These are phyloP conservation scores for Strigops habroptila DNA, from an alignment of 2,113 vertebrate species.

Conservation along the genomic window DNA sequence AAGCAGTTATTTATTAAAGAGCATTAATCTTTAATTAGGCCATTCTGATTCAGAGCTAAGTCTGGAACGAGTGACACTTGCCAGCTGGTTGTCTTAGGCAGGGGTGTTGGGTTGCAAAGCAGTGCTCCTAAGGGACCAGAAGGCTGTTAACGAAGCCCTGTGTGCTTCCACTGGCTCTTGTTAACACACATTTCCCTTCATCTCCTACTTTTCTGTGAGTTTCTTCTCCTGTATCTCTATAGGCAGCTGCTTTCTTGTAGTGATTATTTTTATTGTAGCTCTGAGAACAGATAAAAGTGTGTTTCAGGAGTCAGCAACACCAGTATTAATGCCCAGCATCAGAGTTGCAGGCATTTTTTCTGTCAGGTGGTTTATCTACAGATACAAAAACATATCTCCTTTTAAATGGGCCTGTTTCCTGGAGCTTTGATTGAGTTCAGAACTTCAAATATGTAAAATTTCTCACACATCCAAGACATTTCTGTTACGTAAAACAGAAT, in stretches of 20 bases:
- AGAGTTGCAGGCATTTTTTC: background rate
- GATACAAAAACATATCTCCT: background rate
- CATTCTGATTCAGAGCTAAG: background rate
- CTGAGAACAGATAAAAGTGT: background rate
- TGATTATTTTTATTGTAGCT: background rate
- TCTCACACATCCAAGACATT: background rate
- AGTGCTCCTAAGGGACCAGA: background rate
- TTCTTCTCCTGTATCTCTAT: background rate
- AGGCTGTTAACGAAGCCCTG: background rate
- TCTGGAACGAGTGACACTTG: background rate
- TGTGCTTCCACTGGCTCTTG: background rate
- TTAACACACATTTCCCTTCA: background rate
- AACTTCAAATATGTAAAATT: background rate
- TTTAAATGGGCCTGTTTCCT: background rate
- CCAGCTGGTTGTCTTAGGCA: background rate
- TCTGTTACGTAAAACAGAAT: background rate
- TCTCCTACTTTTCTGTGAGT: background rate
- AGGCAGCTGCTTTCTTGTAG: background rate
- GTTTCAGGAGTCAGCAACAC: background rate
- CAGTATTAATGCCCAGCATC: background rate
- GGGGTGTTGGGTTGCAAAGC: background rate
- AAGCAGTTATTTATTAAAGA: background rate
- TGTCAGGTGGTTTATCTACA: background rate
- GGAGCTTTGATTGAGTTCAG: background rate
- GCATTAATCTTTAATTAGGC: background rate